Base-by-base conservation (phyloP, 2,113 vertebrate species). In the Aegithalos caudatus region DNA sequence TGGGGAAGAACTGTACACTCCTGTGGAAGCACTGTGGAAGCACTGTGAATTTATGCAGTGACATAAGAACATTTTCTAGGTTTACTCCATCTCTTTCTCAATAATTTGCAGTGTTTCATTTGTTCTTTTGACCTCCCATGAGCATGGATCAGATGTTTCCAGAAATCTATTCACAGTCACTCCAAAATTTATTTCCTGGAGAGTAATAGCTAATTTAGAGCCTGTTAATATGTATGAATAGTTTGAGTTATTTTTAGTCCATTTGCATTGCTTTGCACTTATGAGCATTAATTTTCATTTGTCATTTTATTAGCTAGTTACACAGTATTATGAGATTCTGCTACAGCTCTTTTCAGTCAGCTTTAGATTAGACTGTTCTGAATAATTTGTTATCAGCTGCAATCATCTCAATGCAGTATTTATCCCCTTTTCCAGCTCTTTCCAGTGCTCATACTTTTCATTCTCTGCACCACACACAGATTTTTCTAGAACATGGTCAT, bases 261-360 rank as follows among this genome's bases (percentile, higher is more conserved):
- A 74, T 94, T 94, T 93, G 54, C 72, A 71, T 88, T 93, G 48
- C 53, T 92, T 93, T 71, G 42, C 67, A 73, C 33, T 95, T 74
- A 86, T 11, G 47, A 86, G 48, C 69, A 88, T 95, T 92, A 70
- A 81, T 96, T 94, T 92, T 92, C 51, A 48, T 96, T 94, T 97
- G 83, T 83, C 47, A 44, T 83, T 92, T 93, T 83, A 92, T 93
- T 94, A 88, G 64, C 51, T 44, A 47, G 54, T 83, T 88, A 86
- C 38, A 31, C 58, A 73, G 66, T 77, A 69, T 92, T 86, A 74
- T n/a, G 42, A 83, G 76, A 72, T 83, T 88, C 62, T 73, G 44
- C 45, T 88, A 77, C 44, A 83, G 72, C 22, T 91, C 37, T 88
- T 91, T 81, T 47, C 88, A 78, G 67, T 54, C 64, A 93, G 38